phyloP scores from a whole-genome alignment of 2,888 invertebrate genomes.

The Cheiracanthium punctorium region DNA sequence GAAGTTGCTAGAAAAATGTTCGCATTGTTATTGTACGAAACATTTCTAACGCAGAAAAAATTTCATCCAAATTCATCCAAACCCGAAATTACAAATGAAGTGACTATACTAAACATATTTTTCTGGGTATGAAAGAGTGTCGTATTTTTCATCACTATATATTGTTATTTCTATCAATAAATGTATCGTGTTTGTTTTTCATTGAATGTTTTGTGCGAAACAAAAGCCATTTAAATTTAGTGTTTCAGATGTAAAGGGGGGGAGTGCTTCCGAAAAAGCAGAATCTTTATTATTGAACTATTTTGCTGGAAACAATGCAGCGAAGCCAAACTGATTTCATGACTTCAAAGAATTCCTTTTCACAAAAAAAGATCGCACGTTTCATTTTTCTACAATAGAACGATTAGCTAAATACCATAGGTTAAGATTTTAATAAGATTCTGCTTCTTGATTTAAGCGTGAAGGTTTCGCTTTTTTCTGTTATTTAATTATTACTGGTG shows the following conservation, averaged over 20 bases:
- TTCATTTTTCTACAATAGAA: constrained; percentile 40
- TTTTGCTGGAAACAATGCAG: constrained; percentile 5
- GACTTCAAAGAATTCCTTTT: constrained; percentile 28
- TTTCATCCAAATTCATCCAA: no score
- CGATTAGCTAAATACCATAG: constrained; percentile 15
- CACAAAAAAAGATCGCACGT: neutral
- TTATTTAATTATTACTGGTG: constrained; percentile 51
- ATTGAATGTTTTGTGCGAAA: no score
- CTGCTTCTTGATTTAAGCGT: constrained; percentile 39
- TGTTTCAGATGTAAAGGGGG: no score
- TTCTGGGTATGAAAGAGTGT: no score
- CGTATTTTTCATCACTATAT: neutral
- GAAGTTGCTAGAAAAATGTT: no score
- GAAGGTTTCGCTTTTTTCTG: constrained; percentile 36
- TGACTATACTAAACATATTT: no score
- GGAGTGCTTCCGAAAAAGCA: neutral
- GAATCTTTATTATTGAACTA: constrained; percentile 2
- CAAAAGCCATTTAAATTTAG: no score
- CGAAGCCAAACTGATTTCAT: constrained; percentile 11
- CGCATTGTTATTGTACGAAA: no score
- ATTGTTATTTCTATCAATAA: neutral
- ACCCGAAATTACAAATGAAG: no score
- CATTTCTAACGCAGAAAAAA: no score
- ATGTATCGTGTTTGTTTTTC: no score
- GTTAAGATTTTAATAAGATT: constrained; percentile 57